Percentiles rank a stretch among this genome's conserved stretches.
Evolutionary conservation across 2,888 invertebrate species (phyloP).

Genomic region (Drosophila mayaguana): DNA sequence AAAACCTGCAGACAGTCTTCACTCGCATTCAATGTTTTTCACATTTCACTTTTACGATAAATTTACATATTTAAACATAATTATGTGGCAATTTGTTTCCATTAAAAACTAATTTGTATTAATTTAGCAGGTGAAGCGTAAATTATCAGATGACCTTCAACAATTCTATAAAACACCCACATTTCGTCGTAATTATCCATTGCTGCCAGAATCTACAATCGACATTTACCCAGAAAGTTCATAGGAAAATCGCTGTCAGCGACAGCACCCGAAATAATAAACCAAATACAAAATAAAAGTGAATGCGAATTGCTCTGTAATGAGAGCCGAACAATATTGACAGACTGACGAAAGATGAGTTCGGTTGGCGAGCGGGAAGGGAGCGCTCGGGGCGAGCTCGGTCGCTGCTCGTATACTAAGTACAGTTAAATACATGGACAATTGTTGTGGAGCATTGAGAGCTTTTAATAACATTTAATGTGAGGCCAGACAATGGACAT

Average conservation of each 20-base stretch:
- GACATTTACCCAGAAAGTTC: slow-evolving; percentile 51
- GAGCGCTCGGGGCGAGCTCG: too few relatives aligned
- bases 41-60: not conserved
- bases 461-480: slow-evolving; percentile 19
- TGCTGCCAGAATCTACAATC: slow-evolving; percentile 3
- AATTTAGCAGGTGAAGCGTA: not conserved
- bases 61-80: not conserved
- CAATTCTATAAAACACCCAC: not conserved
- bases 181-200: slow-evolving; percentile 14
- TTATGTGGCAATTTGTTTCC: not conserved
- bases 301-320: slow-evolving; percentile 7
- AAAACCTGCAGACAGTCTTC: not conserved
- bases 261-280: slow-evolving; percentile 7
- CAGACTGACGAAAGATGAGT: slow-evolving; percentile 4
- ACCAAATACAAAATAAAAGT: slow-evolving; percentile 1
- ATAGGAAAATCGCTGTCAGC: slow-evolving; percentile 9
- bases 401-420: not conserved
- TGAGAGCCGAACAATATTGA: slow-evolving; percentile 17
- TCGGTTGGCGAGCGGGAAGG: not conserved
- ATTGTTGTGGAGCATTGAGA: slow-evolving; percentile 12
- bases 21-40: not conserved
- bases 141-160: not conserved
- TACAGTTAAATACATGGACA: slow-evolving; percentile 14
- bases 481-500: slow-evolving; percentile 23
- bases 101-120: not conserved